phyloP scores from a whole-genome alignment of 2,113 vertebrate species.

The Gobio gobio region DNA sequence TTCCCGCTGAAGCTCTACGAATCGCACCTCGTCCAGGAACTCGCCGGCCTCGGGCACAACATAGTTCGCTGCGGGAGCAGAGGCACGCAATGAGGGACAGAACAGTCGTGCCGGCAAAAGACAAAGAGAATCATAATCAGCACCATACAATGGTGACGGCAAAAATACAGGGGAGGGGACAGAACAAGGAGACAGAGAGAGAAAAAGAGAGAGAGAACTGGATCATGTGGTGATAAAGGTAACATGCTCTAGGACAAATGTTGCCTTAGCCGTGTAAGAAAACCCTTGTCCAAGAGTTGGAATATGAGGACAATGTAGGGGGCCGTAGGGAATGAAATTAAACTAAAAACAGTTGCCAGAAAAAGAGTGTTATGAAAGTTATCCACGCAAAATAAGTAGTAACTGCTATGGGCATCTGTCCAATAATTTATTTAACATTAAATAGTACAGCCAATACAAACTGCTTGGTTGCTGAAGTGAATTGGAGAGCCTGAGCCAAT shows the following conservation, averaged over 20 bases:
- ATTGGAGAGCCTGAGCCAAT: constrained; percentile 28
- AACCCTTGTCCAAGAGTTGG: constrained; percentile 57
- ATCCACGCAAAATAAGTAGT: constrained; percentile 18
- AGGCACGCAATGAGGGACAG: constrained; percentile 61
- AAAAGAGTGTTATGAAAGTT: constrained; percentile 51
- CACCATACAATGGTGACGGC: constrained; percentile 49
- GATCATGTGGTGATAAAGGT: constrained; percentile 41
- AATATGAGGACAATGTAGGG: constrained; percentile 38
- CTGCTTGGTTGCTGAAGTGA: constrained; percentile 18
- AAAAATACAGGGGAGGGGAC: constrained; percentile 50
- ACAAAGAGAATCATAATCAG: constrained; percentile 59
- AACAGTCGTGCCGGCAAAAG: constrained; percentile 52
- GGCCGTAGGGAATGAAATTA: constrained; percentile 15
- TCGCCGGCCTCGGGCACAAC: constrained; percentile 85
- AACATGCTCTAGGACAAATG: constrained; percentile 54
- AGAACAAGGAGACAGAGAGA: constrained; percentile 44
- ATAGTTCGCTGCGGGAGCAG: constrained; percentile 83
- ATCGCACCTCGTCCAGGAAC: constrained; percentile 86
- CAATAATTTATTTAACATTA: neutral
- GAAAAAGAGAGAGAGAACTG: constrained; percentile 53
- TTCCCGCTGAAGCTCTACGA: constrained; percentile 81
- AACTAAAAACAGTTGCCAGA: constrained; percentile 60
- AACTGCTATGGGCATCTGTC: neutral
- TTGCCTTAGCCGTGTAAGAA: constrained; percentile 55
- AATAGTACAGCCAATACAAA: constrained; percentile 16